Evolutionary conservation across 2,113 vertebrate species (phyloP).

Genomic region (Caloenas nicobarica): DNA sequence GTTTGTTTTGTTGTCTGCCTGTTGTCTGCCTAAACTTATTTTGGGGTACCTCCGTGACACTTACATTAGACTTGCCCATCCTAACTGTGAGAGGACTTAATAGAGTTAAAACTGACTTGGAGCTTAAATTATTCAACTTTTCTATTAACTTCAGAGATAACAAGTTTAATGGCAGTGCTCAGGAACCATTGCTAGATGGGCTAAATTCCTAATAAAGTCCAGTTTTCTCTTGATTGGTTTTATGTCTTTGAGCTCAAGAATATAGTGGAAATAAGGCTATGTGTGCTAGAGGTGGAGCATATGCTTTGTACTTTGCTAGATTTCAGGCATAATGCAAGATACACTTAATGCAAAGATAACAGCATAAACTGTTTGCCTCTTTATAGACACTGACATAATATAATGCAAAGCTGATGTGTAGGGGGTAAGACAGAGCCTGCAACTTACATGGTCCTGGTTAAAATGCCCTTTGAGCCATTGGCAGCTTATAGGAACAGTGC

Average conservation of each 20-base stretch:
- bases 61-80: background rate
- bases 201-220: background rate
- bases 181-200: background rate
- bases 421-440: background rate
- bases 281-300: too few species aligned
- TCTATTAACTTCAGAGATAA: background rate
- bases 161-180: accelerated
- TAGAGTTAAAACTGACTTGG: background rate
- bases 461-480: background rate
- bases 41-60: too few species aligned
- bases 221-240: background rate
- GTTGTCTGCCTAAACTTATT: too few species aligned
- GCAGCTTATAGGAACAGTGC: background rate
- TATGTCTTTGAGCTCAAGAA: background rate
- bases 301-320: too few species aligned
- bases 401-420: background rate
- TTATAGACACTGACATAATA: accelerated
- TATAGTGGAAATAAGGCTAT: too few species aligned
- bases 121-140: background rate
- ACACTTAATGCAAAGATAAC: background rate
- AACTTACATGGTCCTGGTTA: background rate
- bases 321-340: background rate
- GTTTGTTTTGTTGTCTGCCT: too few species aligned
- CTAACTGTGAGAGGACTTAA: background rate
- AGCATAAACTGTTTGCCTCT: background rate